Percentiles rank a stretch among this genome's conserved stretches.
Conservation (phyloP, 2,797 vertebrate genomes). For the Notamacropus eugenii region DNA sequence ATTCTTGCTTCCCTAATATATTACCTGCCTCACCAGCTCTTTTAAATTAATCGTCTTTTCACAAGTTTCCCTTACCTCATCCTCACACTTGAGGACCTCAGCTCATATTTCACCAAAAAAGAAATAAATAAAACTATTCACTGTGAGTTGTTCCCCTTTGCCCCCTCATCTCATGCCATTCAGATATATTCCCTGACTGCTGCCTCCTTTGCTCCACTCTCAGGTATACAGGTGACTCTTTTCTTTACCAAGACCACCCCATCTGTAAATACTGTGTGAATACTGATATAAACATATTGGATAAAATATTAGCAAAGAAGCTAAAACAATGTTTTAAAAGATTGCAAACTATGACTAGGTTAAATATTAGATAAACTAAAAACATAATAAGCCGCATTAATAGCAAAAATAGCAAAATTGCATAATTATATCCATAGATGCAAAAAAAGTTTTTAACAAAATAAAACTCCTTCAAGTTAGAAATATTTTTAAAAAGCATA, state of each 20-base stretch:
- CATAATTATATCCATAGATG: not conserved
- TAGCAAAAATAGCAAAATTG: not conserved
- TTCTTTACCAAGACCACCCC: not conserved
- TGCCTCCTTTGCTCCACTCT: not conserved
- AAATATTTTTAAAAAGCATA: not conserved
- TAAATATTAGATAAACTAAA: not conserved
- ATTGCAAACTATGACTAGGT: not conserved
- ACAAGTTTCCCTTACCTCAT: not conserved
- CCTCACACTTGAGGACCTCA: not conserved
- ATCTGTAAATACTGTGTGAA: not conserved
- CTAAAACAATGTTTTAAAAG: not conserved
- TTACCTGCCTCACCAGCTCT: not conserved
- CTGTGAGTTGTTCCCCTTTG: not conserved
- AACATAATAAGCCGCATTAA: not conserved
- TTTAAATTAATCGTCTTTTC: not conserved
- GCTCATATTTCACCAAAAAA: not conserved
- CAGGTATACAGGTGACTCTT: not conserved
- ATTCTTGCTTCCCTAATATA: constrained; percentile 13
- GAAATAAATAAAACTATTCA: not conserved
- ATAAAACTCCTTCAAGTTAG: not conserved
- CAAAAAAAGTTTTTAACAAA: not conserved
- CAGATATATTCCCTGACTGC: not conserved
- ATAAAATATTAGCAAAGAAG: not conserved
- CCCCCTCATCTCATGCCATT: not conserved
- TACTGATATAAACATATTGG: not conserved